These are phyloP conservation scores for Scopus umbretta DNA, from an alignment of 2,113 vertebrate genomes.

Conservation along the genomic window DNA sequence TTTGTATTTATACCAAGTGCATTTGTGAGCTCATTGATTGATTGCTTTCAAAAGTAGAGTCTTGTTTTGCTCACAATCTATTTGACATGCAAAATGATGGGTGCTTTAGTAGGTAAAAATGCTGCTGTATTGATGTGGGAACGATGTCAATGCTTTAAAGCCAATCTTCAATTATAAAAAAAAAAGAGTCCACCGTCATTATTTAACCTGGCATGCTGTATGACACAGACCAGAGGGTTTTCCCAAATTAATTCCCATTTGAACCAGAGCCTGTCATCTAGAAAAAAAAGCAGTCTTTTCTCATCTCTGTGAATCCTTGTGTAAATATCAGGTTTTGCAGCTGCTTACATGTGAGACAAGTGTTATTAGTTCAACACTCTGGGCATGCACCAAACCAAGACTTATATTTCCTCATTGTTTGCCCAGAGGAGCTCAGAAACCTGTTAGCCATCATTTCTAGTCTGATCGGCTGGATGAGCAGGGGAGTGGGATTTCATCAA, in stretches of 20 bases:
- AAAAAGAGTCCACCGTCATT: neutral
- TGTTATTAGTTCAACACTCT: conserved; percentile 36
- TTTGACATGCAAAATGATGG: neutral
- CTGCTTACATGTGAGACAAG: conserved; percentile 32
- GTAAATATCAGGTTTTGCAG: conserved; percentile 64
- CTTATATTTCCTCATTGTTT: neutral
- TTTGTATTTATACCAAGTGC: neutral
- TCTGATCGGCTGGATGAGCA: neutral
- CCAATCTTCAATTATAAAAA: neutral
- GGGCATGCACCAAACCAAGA: conserved; percentile 21
- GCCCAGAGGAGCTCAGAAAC: neutral
- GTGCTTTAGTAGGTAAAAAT: conserved; percentile 5
- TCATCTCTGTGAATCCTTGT: conserved; percentile 49
- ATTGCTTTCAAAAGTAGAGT: neutral
- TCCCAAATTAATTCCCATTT: conserved; percentile 28
- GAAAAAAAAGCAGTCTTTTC: neutral
- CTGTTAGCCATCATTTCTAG: neutral
- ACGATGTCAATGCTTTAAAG: neutral
- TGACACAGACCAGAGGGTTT: conserved; percentile 19
- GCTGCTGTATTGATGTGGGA: neutral
- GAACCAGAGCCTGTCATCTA: neutral
- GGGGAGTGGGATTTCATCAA: neutral
- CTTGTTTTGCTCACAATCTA: neutral
- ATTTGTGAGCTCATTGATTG: neutral
- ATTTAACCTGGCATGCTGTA: neutral